A percentile compares a stretch with the other conserved stretches of the same genome.
These are phyloP conservation scores for Branchipolynoe longqiensis DNA, from an alignment of 2,888 invertebrate genomes.

Conservation along the genomic window DNA sequence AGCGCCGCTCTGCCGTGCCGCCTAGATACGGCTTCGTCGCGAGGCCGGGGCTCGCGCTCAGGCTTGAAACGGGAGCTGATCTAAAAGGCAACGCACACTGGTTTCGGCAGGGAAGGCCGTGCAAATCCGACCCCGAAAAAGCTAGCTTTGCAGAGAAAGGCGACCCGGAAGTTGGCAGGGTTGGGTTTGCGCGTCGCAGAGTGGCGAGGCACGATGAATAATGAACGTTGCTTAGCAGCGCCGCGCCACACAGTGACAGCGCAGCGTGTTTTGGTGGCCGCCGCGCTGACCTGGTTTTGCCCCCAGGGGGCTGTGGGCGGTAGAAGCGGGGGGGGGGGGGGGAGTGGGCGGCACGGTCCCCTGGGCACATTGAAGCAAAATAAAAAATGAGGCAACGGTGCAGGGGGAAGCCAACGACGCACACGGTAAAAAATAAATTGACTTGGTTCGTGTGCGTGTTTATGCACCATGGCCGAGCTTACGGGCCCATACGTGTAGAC, in stretches of 20 bases:
- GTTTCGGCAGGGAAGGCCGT: background rate
- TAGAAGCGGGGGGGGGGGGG: background rate
- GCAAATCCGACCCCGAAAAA: too few species aligned
- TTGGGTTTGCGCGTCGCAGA: too few species aligned
- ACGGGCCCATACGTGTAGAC: too few species aligned
- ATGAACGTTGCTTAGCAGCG: conserved; percentile 44
- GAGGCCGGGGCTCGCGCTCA: background rate
- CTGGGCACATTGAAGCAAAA: background rate
- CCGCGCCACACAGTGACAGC: background rate
- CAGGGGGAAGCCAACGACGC: too few species aligned
- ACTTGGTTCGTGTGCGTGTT: too few species aligned
- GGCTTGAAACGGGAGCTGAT: too few species aligned
- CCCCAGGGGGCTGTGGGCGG: background rate
- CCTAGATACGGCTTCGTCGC: background rate
- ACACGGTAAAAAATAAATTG: too few species aligned
- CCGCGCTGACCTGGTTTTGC: conserved; percentile 14
- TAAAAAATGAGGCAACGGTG: too few species aligned
- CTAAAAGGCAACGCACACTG: background rate
- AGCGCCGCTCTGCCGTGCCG: background rate
- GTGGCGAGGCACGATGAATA: background rate
- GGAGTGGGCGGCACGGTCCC: conserved; percentile 5
- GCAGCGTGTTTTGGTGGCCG: background rate
- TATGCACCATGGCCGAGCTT: too few species aligned
- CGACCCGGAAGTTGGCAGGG: too few species aligned
- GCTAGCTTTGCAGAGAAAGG: too few species aligned